Evolutionary conservation across 37 sponge, comb jelly and placozoan species (phyloP).

Genomic region (Halichondria panicea): DNA sequence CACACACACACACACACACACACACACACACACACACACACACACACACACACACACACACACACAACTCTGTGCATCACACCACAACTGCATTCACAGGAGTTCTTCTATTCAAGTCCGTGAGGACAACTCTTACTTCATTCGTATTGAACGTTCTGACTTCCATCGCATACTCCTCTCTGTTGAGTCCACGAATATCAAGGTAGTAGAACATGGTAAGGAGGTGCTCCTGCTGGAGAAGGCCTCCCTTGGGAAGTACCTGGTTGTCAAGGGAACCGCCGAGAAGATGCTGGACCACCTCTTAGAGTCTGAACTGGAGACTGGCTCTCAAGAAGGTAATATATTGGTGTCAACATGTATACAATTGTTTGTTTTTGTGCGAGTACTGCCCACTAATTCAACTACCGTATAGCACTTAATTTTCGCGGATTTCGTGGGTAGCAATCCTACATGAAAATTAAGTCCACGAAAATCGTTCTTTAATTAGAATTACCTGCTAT

Average conservation of each 20-base stretch:
- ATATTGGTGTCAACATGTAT: neutral
- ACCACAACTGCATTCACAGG: constrained; percentile 3
- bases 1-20: no score
- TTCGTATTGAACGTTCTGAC: constrained; percentile 73
- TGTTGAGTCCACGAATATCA: constrained; percentile 77
- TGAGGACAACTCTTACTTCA: constrained; percentile 72
- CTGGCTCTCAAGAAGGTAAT: constrained; percentile 30
- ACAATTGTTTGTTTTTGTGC: constrained; percentile 8
- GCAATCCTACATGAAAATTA: no score
- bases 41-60: no score
- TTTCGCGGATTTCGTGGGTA: no score
- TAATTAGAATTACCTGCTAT: no score
- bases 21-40: no score
- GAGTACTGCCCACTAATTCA: neutral
- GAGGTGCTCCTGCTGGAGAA: constrained; percentile 86
- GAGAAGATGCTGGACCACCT: constrained; percentile 87
- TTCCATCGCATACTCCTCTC: constrained; percentile 76
- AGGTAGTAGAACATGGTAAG: constrained; percentile 66
- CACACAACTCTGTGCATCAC: no score
- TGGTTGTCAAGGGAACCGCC: constrained; percentile 75
- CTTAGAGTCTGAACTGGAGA: constrained; percentile 52
- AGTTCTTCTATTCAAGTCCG: constrained; percentile 54
- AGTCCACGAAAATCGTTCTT: no score
- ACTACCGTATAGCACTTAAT: no score
- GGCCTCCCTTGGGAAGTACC: constrained; percentile 38